Evolutionary conservation across 2,888 invertebrate genomes (phyloP).

Genomic region (Dryocosmus kuriphilus): DNA sequence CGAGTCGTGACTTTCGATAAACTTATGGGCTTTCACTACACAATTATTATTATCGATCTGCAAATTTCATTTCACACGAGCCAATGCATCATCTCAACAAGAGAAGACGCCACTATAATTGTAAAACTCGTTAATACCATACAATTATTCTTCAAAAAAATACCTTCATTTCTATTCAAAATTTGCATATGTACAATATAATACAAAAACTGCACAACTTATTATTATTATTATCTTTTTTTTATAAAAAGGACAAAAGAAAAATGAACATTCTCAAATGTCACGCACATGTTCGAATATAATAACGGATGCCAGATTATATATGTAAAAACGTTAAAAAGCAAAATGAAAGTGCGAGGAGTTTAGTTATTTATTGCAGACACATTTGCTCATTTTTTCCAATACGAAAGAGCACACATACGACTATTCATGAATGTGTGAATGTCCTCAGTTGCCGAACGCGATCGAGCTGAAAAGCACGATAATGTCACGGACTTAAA

Average conservation of each 20-base stretch:
- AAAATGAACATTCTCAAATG: neutral
- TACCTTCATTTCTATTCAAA: neutral
- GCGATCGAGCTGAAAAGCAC: conserved; percentile 28
- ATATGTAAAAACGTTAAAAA: conserved; percentile 2
- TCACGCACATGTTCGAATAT: neutral
- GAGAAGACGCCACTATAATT: neutral
- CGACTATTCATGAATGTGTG: neutral
- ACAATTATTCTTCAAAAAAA: neutral
- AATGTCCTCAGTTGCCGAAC: neutral
- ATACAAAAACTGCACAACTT: neutral
- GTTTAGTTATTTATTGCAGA: conserved; percentile 24
- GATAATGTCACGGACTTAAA: conserved; percentile 35
- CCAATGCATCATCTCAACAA: neutral
- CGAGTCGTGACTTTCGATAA: conserved; percentile 27
- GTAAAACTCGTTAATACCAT: neutral
- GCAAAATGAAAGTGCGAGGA: neutral
- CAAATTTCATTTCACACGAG: conserved; percentile 5
- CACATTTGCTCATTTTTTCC: conserved; percentile 26
- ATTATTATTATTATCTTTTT: neutral
- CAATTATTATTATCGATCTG: conserved; percentile 31
- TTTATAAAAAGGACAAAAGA: neutral
- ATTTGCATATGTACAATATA: neutral
- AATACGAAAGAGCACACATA: conserved; percentile 21
- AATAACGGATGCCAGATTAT: conserved; percentile 22
- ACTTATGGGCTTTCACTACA: conserved; percentile 30